Evolutionary conservation across 2,888 invertebrate genomes (phyloP).

Genomic region (Heliconius charithonia): DNA sequence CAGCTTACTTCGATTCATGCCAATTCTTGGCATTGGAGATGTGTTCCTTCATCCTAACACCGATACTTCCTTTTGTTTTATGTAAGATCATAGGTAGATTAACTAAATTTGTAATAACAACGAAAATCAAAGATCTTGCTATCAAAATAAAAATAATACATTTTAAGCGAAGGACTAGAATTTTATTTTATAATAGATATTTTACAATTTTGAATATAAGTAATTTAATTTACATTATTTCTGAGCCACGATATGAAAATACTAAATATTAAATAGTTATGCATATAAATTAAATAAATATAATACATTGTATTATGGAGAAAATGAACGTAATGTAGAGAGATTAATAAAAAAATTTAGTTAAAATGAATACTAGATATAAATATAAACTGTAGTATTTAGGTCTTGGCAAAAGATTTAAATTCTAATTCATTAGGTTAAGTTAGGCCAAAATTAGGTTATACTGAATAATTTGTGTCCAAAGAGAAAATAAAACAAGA

Average conservation of each 20-base stretch:
- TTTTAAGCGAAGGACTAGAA: no score
- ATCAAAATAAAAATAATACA: no score
- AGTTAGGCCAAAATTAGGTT: neutral
- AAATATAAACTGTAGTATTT: neutral
- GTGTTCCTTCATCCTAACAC: no score
- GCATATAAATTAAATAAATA: constrained; percentile 4
- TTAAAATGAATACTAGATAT: constrained; percentile 34
- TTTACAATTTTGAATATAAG: constrained; percentile 37
- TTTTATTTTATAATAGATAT: no score
- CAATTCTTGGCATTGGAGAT: no score
- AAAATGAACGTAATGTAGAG: no score
- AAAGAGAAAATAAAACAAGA: neutral
- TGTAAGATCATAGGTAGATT: no score
- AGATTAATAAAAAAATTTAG: neutral
- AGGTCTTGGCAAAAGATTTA: no score
- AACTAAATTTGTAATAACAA: no score
- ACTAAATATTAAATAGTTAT: neutral
- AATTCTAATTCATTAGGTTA: neutral
- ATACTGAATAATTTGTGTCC: neutral
- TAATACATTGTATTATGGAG: neutral
- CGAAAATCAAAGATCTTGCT: no score
- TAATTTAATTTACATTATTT: constrained; percentile 39
- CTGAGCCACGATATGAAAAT: constrained; percentile 19
- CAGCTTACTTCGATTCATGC: no score
- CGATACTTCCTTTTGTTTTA: no score